These are phyloP conservation scores for Morpho achilles DNA, from an alignment of 2,888 invertebrate genomes.

Conservation along the genomic window DNA sequence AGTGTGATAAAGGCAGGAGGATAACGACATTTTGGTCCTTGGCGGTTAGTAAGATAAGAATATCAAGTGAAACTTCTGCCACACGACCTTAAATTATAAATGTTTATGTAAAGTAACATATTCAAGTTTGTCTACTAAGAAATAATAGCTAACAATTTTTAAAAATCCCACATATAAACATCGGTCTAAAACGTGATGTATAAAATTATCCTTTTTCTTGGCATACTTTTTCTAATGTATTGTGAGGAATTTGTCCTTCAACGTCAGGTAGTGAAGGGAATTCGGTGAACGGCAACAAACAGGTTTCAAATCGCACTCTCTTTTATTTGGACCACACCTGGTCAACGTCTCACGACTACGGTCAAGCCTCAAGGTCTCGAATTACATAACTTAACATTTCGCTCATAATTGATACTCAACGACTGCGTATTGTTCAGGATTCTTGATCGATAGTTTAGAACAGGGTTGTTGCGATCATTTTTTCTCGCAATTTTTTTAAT, in stretches of 20 bases:
- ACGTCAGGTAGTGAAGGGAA: conserved; percentile 16
- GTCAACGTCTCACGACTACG: conserved; percentile 66
- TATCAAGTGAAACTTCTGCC: too few relatives aligned
- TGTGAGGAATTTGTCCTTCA: conserved; percentile 15
- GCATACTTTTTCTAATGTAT: too few relatives aligned
- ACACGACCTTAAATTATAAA: too few relatives aligned
- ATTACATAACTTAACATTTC: conserved; percentile 68
- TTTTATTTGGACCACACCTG: conserved; percentile 45
- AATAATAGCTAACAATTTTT: too few relatives aligned
- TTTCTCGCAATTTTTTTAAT: conserved; percentile 2
- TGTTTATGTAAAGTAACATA: too few relatives aligned
- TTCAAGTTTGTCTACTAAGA: too few relatives aligned
- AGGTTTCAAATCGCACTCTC: conserved; percentile 36
- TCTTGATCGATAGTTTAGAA: conserved; percentile 34
- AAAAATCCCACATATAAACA: too few relatives aligned
- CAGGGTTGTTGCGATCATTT: conserved; percentile 4
- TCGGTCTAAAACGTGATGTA: too few relatives aligned
- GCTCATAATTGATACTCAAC: conserved; percentile 48
- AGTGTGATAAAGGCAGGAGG: too few relatives aligned
- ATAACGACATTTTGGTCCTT: too few relatives aligned
- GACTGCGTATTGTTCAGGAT: conserved; percentile 32
- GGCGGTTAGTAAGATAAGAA: too few relatives aligned
- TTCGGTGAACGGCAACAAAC: conserved; percentile 17
- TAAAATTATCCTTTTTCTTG: too few relatives aligned
- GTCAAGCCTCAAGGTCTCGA: conserved; percentile 70